Base-by-base conservation (phyloP, 2,888 invertebrate genomes). In the Drosophila flavopinicola region DNA sequence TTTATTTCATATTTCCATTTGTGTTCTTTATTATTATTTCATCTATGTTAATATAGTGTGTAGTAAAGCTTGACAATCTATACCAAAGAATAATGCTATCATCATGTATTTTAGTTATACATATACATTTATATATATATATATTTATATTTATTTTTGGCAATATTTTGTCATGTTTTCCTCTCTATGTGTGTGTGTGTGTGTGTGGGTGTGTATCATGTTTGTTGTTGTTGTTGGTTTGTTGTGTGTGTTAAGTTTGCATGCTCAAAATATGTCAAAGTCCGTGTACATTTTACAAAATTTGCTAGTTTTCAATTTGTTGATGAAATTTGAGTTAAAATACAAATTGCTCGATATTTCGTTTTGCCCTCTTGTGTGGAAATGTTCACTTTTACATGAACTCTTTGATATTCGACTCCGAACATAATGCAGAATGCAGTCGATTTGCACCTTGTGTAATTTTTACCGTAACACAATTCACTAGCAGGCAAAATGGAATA, bases 61-160 rank as follows among this genome's bases (percentile, higher is more conserved):
- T 83, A 78, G 85, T 83, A 83, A 83, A 83, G 82, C 82, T 83
- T 85, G 87, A 87, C 85, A 87, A 83, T 83, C 79, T 87, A 83
- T 79, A 63, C 68, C 75, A 63, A 73, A 75, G 77, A 35, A 76
- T 80, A 87, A 86, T 80, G 66, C 75, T 75, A 75, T 85, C 63
- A 66, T 84, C 61, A 49, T 79, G 68, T 78, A 47, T 59, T 63
- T 56, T 38, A 47, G 67, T 58, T 52, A 63, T 52, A 75, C 42
- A 39, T 47, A 37, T 57, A 35, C 32, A 64, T 23, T 3, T 48
- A 51, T 30, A n/a, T n/a, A n/a, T 45, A 52, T 38, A 35, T 47
- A 29, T 42, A 53, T 49, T 44, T 58, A 63, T 58, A 41, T 54
- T 48, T 30, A 41, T 65, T 38, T 68, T 64, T 69, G 54, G 45